Evolutionary conservation across 2,888 invertebrate species (phyloP).

Genomic region (Erebia aethiops): DNA sequence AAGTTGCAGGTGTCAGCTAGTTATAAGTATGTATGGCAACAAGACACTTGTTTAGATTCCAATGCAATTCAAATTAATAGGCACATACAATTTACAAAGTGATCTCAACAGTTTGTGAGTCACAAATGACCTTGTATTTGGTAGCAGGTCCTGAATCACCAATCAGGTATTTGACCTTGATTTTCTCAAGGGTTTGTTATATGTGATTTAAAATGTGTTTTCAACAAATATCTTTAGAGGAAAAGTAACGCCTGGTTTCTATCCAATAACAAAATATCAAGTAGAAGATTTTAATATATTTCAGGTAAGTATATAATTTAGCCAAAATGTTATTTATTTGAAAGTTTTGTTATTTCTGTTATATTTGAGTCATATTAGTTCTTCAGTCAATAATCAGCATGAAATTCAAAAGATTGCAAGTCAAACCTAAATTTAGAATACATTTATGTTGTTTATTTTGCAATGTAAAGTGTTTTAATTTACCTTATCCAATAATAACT

Average conservation of each 20-base stretch:
- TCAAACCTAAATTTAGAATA: too few relatives aligned
- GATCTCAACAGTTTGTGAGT: constrained; percentile 11
- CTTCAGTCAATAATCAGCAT: too few relatives aligned
- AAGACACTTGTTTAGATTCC: background rate
- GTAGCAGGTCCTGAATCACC: constrained; percentile 51
- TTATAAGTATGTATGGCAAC: background rate
- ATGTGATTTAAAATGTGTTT: constrained; percentile 11
- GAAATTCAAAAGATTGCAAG: too few relatives aligned
- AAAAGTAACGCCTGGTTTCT: too few relatives aligned
- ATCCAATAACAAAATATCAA: constrained; percentile 4
- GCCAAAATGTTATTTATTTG: too few relatives aligned
- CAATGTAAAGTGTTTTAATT: too few relatives aligned
- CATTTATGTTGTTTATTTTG: too few relatives aligned
- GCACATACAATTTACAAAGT: constrained; percentile 1
- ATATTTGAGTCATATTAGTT: too few relatives aligned
- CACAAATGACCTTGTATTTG: constrained; percentile 17
- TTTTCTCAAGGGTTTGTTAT: constrained; percentile 39
- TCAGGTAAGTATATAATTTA: too few relatives aligned
- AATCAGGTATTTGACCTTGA: constrained; percentile 53
- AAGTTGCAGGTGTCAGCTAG: too few relatives aligned
- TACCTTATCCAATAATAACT: too few relatives aligned
- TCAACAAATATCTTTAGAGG: constrained; percentile 8
- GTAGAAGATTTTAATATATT: background rate
- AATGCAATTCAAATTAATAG: constrained; percentile 3
- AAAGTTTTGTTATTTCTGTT: too few relatives aligned